A percentile compares a stretch with the other conserved stretches of the same genome.
These are phyloP conservation scores for Zootoca vivipara DNA, from an alignment of 2,113 vertebrate species.

Conservation along the genomic window DNA sequence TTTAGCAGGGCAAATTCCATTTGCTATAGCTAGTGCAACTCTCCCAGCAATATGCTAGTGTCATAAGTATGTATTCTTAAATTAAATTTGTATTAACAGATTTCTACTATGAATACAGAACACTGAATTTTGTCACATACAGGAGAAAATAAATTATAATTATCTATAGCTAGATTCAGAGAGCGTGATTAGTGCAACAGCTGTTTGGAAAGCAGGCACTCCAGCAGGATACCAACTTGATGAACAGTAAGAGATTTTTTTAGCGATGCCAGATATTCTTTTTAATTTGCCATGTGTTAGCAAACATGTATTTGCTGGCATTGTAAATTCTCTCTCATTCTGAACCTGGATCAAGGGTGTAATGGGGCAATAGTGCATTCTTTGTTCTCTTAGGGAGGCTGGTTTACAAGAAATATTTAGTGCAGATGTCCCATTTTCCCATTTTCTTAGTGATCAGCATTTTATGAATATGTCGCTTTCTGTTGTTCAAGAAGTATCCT, in stretches of 20 bases:
- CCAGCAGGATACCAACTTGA: not conserved
- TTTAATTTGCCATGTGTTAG: not conserved
- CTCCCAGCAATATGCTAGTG: constrained; percentile 2
- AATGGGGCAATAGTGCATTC: rapidly evolving
- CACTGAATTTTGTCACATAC: not conserved
- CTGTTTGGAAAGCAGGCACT: not conserved
- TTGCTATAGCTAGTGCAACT: not conserved
- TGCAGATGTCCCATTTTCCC: not conserved
- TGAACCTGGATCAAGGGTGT: not conserved
- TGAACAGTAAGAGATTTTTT: not conserved
- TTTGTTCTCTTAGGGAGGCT: not conserved
- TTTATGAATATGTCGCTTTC: not conserved
- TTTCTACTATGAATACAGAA: constrained; percentile 25
- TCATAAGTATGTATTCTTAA: not conserved
- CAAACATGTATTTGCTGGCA: not conserved
- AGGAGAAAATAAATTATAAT: not conserved
- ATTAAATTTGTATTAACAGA: constrained; percentile 12
- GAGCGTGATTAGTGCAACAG: constrained; percentile 1
- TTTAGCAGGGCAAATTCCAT: constrained; percentile 36
- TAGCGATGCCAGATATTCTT: not conserved
- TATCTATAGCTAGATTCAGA: not conserved
- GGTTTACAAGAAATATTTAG: not conserved
- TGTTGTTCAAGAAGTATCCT: not conserved
- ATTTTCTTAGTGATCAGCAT: not conserved
- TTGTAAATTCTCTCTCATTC: not conserved